These are phyloP conservation scores for Cheirogaleus major DNA, from an alignment of 2,797 vertebrate species.

Conservation along the genomic window DNA sequence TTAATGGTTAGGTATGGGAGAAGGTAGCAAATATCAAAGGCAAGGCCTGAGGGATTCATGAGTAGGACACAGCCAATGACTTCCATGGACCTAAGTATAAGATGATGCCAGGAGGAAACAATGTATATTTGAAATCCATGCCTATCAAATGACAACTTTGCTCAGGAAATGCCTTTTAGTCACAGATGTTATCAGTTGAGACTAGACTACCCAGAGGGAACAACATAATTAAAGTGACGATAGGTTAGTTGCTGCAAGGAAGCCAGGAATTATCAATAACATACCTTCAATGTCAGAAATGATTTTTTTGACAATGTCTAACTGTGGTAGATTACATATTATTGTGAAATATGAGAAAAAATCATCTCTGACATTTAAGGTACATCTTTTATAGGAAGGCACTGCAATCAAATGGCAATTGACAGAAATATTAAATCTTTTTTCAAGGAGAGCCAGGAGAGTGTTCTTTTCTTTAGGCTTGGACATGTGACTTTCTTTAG, in stretches of 20 bases:
- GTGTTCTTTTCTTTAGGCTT: not conserved
- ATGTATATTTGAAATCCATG: conserved; percentile 42
- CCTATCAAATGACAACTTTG: conserved; percentile 64
- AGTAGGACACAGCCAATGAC: not conserved
- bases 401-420: not conserved
- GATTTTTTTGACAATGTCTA: conserved; percentile 69
- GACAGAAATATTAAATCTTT: not conserved
- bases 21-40: not conserved
- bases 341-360: conserved; percentile 70
- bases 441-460: not conserved
- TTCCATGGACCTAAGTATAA: not conserved
- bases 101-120: conserved; percentile 15
- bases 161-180: conserved; percentile 65
- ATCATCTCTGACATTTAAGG: conserved; percentile 68
- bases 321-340: conserved; percentile 61
- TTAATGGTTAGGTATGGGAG: not conserved
- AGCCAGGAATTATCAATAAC: conserved; percentile 70
- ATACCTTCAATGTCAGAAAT: conserved; percentile 67
- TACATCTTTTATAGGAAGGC: conserved; percentile 28
- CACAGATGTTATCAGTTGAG: conserved; percentile 69
- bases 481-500: not conserved
- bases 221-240: conserved; percentile 71
- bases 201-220: conserved; percentile 68
- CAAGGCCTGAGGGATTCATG: not conserved
- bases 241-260: conserved; percentile 63